Evolutionary conservation across 1,140 invertebrate genomes (phyloP).

Genomic region (Drosophila kikkawai): DNA sequence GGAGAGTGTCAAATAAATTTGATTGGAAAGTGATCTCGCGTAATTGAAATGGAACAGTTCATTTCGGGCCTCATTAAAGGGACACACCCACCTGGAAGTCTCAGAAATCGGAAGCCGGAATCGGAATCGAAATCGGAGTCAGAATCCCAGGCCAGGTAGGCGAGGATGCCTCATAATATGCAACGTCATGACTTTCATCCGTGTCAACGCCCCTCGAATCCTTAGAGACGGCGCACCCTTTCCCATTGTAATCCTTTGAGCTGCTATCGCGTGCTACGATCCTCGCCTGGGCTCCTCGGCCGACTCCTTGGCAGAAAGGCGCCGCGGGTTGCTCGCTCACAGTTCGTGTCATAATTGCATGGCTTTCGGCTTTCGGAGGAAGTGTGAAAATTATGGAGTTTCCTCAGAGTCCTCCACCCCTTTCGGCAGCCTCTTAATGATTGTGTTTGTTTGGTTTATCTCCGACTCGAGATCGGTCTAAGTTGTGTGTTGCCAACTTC

Average conservation of each 20-base stretch:
- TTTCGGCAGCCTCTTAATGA: constrained; percentile 62
- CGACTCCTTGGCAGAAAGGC: constrained; percentile 45
- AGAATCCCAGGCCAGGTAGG: constrained; percentile 53
- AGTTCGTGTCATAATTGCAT: constrained; percentile 79
- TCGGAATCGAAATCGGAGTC: not conserved
- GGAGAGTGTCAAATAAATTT: constrained; percentile 78
- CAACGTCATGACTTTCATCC: constrained; percentile 71
- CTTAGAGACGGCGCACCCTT: constrained; percentile 41
- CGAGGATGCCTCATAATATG: constrained; percentile 40
- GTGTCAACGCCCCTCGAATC: constrained; percentile 63
- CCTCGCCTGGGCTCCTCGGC: constrained; percentile 23
- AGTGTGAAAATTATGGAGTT: constrained; percentile 80
- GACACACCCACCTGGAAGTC: constrained; percentile 66
- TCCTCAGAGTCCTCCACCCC: constrained; percentile 44
- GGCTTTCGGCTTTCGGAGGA: constrained; percentile 51
- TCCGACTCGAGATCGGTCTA: constrained; percentile 57
- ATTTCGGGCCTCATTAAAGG: constrained; percentile 72
- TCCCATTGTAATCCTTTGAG: constrained; percentile 66
- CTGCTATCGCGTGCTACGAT: constrained; percentile 72
- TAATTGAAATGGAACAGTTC: constrained; percentile 71
- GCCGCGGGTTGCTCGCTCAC: constrained; percentile 64
- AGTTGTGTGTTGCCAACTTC: constrained; percentile 72
- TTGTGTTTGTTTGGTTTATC: constrained; percentile 76
- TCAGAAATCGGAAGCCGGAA: constrained; percentile 3
- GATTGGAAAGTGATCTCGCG: constrained; percentile 51